Base-by-base conservation (phyloP, 1,140 invertebrate genomes). In the Meloidogyne hapla region DNA sequence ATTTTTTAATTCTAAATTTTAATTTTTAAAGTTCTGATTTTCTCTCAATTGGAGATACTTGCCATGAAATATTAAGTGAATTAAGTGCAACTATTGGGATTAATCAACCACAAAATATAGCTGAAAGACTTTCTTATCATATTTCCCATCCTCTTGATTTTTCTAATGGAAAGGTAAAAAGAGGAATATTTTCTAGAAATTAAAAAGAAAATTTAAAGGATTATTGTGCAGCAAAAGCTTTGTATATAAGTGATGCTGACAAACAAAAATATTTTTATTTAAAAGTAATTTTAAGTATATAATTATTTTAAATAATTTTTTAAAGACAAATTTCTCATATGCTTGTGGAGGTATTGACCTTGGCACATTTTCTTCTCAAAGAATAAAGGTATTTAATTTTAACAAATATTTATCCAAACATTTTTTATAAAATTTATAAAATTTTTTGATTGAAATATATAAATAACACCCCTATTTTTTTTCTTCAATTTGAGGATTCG, bases 201-300 rank as follows among this genome's bases (percentile, higher is more conserved):
- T n/a, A n/a, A n/a, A n/a, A n/a, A n/a, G n/a, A n/a, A 40, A 74
- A 75, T 76, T 77, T 84, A 42, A 92, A 98, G 90, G 94, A 96
- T 88, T 99, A 98, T 88, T 99, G 96, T 90, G 96, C 97, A 2
- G 97, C 97, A 23, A 99, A 99, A 89, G 99, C 96, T 5, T 89
- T 99, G 63, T 99, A 94, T 90, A 99, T 99, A 87, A 98, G 95
- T 42, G 97, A 99, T 88, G 96, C 95, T 64, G 97, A 99, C 88
- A 99, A 99, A 87, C 89, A 96, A 74, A 99, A 99, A 89, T 96
- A 99, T 89, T 99, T 99, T 88, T 97, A 98, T 94, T 90, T 99
- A 2, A 93, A 94, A 45, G 94, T 98, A 13, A 98, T 98, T 42
- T 63, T 26, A 63, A 5, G 23, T 21, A 45, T 56, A 56, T 18